Base-by-base conservation (phyloP, 2,797 vertebrate genomes). In the Mormyrus proboscirostris region DNA sequence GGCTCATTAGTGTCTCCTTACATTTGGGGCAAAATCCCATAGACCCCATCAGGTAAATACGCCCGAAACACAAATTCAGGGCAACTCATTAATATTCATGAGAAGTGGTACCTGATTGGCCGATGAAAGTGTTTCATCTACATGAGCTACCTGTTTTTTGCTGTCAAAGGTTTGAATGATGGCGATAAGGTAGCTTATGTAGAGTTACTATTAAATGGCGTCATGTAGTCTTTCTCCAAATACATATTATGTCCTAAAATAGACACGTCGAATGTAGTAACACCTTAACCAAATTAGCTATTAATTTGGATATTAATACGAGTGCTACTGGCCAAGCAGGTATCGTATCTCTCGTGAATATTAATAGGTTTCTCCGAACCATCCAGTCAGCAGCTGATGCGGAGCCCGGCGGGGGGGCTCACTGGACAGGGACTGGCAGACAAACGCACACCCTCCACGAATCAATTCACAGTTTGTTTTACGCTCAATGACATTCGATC, bases 381-480 rank as follows among this genome's bases (percentile, higher is more conserved):
- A 57, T 6, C 19, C 55, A 82, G 76, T n/a, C 76, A n/a, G 38
- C 19, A 19, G 33, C 29, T 33, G 29, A 33, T 33, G 29, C 33
- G 12, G 12, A 33, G 14, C 10, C 12, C 1, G 25, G 33, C 4
- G 33, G 12, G 0, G 73, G 2, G 6, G 10, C 1, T 44, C 3
- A 8, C 76, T 2, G 38, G 16, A n/a, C 76, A 44, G 41, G 76
- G 38, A 89, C 51, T 29, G 53, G 33, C 76, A 89, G 88, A 65
- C 59, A 51, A 86, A 65, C 33, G 12, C 57, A 44, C 29, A 25
- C 47, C 44, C 62, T 44, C 33, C 41, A 83, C 22, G 47, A 88
- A 41, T 89, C 57, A 89, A 85, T 51, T 88, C 88, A 47, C 73
- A 59, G 82, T 85, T 83, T 57, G 76, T 87, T 86, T 89, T 49